Conservation (phyloP, 2,797 vertebrate species). For the Jordanella pulchra region DNA sequence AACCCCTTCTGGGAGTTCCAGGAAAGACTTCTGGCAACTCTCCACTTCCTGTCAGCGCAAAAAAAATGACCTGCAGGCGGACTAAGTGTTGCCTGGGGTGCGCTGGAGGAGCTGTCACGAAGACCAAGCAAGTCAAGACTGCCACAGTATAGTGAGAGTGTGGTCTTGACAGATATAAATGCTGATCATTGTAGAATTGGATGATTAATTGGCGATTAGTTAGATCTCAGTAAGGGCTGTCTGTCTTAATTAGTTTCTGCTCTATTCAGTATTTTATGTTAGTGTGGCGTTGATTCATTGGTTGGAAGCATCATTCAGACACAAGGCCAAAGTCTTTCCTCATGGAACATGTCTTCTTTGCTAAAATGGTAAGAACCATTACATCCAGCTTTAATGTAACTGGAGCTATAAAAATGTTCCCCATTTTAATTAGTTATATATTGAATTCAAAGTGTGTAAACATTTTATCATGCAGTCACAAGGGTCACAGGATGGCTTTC, state of each 20-base stretch:
- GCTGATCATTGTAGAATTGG: slow-evolving; percentile 15
- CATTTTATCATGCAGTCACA: too few relatives aligned
- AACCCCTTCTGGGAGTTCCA: slow-evolving; percentile 32
- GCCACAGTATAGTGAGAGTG: slow-evolving; percentile 8
- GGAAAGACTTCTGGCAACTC: slow-evolving; percentile 23
- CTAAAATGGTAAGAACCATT: background rate
- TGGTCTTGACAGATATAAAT: slow-evolving; percentile 15
- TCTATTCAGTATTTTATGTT: slow-evolving; percentile 5
- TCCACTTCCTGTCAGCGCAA: slow-evolving; percentile 42
- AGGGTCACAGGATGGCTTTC: too few relatives aligned
- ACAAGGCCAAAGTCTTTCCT: background rate
- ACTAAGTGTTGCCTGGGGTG: slow-evolving; percentile 24
- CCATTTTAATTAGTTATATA: background rate
- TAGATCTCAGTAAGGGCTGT: slow-evolving; percentile 9
- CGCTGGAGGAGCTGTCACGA: slow-evolving; percentile 16
- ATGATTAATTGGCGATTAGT: slow-evolving; percentile 28
- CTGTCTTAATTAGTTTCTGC: slow-evolving; percentile 10
- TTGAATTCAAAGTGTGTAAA: background rate
- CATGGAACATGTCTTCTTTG: slow-evolving; percentile 8
- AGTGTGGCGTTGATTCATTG: slow-evolving; percentile 12
- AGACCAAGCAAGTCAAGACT: slow-evolving; percentile 19
- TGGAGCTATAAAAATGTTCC: background rate
- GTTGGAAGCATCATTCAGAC: background rate
- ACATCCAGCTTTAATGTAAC: slow-evolving; percentile 2
- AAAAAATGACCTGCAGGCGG: slow-evolving; percentile 32